These are phyloP conservation scores for Rhinoraja longicauda DNA, from an alignment of 2,797 vertebrate species.

Conservation along the genomic window DNA sequence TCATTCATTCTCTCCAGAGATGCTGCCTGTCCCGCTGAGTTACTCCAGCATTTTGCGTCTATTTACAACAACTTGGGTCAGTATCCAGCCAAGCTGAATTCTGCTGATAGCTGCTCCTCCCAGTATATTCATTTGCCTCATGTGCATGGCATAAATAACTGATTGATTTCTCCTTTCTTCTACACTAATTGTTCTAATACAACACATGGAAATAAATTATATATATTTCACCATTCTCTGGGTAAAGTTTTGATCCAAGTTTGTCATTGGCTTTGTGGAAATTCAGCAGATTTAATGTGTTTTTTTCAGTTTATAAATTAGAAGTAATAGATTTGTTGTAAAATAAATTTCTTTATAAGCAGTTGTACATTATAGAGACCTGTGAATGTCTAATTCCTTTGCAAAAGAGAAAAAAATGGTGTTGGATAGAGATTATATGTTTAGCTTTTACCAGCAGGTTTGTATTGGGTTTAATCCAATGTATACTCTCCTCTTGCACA, in stretches of 20 bases:
- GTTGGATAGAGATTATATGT: not conserved
- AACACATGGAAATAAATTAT: not conserved
- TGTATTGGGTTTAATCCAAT: slow-evolving; percentile 5
- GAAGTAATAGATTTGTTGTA: not conserved
- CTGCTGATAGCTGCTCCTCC: not conserved
- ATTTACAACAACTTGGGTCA: too few relatives aligned
- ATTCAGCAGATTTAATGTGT: not conserved
- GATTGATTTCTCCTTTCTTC: not conserved
- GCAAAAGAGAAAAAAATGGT: not conserved
- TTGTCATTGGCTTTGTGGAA: not conserved
- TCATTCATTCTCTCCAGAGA: too few relatives aligned
- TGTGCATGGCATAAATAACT: not conserved
- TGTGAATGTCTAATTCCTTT: not conserved
- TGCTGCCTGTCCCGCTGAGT: too few relatives aligned
- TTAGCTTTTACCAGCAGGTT: not conserved
- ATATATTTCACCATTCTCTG: not conserved
- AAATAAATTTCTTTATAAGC: not conserved
- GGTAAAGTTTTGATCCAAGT: not conserved
- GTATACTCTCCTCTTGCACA: not conserved
- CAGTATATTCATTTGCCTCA: not conserved
- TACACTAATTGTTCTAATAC: not conserved
- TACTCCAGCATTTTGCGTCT: too few relatives aligned
- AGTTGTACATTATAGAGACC: not conserved
- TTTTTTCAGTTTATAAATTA: not conserved
- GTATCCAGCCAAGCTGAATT: not conserved